Percentiles rank a stretch among this genome's conserved stretches.
phyloP scores from a whole-genome alignment of 2,797 vertebrate species.

The Aldrovandia affinis region DNA sequence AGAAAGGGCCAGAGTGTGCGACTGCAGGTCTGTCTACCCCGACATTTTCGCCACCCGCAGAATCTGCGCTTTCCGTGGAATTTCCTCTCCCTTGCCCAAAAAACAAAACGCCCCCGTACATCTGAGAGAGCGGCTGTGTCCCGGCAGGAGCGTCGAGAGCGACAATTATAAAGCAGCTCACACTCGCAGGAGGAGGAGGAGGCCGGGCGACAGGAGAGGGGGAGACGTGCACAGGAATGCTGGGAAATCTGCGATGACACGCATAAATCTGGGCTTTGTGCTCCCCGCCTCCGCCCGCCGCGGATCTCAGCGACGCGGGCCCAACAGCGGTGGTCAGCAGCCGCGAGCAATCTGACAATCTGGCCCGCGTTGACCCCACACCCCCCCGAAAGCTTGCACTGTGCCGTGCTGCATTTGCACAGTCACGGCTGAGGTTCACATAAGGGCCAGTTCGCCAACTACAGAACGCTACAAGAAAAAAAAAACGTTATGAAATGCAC shows the following conservation, averaged over 20 bases:
- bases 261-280: background rate
- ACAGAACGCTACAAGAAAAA: too few species aligned
- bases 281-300: background rate
- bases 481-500: background rate
- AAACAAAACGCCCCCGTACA: constrained; percentile 44
- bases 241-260: background rate
- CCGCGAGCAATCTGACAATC: too few species aligned
- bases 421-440: background rate
- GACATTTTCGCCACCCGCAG: constrained; percentile 68
- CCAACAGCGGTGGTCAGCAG: too few species aligned
- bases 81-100: constrained; percentile 65
- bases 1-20: constrained; percentile 14
- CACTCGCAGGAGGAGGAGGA: too few species aligned
- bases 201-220: background rate
- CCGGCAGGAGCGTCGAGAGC: background rate
- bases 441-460: background rate
- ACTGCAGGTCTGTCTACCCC: constrained; percentile 54
- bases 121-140: background rate
- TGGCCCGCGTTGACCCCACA: background rate
- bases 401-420: background rate
- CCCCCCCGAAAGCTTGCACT: background rate
- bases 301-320: background rate
- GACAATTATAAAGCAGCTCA: background rate
- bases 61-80: constrained; percentile 66
- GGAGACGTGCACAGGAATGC: background rate